Base-by-base conservation (phyloP, 2,888 invertebrate genomes). In the Hirtodrosophila alboralis region DNA sequence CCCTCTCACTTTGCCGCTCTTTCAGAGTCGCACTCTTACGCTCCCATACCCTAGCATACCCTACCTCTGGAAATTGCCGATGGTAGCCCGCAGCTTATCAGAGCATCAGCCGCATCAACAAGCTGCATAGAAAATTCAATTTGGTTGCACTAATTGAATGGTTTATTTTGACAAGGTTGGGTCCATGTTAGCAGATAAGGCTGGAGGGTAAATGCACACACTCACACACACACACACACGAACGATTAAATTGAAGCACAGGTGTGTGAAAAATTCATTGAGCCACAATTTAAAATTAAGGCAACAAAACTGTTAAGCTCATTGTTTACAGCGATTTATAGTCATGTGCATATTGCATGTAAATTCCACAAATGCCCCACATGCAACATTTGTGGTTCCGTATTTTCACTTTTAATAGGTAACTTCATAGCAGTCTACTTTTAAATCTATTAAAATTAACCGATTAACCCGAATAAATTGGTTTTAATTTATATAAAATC, bases 161-260 rank as follows among this genome's bases (percentile, higher is more conserved):
- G 79, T 81, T 79, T 79, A 79, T 79, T 79, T 79, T 79, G 83
- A 79, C 79, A 79, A 79, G 79, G 73, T 78, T 61, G 49, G 41
- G 40, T 49, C 36, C 69, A 45, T 70, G 79, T 75, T 81, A 58
- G 56, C 66, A 59, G 66, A 67, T 73, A 73, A 65, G 63, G 53
- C 75, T 64, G 31, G 48, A 61, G 59, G 83, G 36, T 47, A 59
- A 53, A 65, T 27, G 38, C 36, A 45, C 34, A 34, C 40, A 38
- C 18, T 14, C 40, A 51, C 12, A 51, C 26, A 28, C 4, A 14
- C 16, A 28, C 34, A 8, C 14, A n/a, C 13, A 31, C 13, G 8
- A 6, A 23, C 8, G 8, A 2, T 6, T 8, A 23, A 23, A 23
- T 2, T 23, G 23, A 27, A 12, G 18, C 34, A 36, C 12, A 16